A percentile compares a stretch with the other conserved stretches of the same genome.
phyloP scores from a whole-genome alignment of 2,113 vertebrate genomes.

The Herpailurus yagouaroundi region DNA sequence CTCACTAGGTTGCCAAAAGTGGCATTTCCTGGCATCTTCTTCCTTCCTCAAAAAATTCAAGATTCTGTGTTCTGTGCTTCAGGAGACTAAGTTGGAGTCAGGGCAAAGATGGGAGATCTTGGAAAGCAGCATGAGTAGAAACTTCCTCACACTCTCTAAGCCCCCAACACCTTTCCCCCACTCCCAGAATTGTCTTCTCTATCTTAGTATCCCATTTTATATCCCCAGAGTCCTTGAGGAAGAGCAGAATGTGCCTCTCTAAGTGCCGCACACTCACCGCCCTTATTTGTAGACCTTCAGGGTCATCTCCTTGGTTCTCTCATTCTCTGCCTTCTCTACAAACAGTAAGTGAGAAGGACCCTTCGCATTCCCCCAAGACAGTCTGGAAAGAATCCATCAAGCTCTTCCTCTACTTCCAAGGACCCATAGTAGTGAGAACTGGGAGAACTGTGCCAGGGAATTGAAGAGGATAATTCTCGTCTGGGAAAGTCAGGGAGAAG shows the following conservation, averaged over 20 bases:
- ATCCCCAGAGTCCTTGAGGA: not conserved
- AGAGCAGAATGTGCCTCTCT: not conserved
- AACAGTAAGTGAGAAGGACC: not conserved
- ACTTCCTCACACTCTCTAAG: not conserved
- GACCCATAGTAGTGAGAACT: not conserved
- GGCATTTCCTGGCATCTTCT: not conserved
- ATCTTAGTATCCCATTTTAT: not conserved
- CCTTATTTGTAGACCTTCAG: not conserved
- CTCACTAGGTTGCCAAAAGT: not conserved
- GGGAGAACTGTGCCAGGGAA: not conserved
- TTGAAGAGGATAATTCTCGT: conserved; percentile 31
- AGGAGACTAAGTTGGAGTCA: not conserved
- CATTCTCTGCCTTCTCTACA: not conserved
- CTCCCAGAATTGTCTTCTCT: not conserved
- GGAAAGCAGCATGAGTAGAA: not conserved
- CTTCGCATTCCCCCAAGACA: not conserved
- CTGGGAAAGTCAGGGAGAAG: not conserved
- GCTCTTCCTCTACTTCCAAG: not conserved
- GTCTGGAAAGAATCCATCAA: not conserved
- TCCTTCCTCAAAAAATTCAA: conserved; percentile 14
- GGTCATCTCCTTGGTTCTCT: not conserved
- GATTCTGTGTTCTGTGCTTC: conserved; percentile 44
- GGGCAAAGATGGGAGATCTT: not conserved
- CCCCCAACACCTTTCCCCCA: not conserved
- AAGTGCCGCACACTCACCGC: not conserved